Evolutionary conservation across 2,113 vertebrate genomes (phyloP), one percentile per base, ranked within the genome.

Genomic region (Scartelaos histophorus): DNA sequence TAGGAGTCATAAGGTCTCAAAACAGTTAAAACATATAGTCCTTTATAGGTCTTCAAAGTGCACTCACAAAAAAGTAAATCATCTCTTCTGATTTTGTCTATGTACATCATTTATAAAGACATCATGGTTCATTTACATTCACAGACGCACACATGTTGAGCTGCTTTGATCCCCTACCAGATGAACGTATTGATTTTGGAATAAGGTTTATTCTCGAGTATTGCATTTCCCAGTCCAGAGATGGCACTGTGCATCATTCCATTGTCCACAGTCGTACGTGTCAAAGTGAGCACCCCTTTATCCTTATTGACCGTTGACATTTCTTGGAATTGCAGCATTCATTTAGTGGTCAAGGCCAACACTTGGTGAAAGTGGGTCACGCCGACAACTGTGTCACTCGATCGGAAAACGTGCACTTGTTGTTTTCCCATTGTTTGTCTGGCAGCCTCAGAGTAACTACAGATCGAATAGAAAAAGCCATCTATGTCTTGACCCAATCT

Each of bases 331-430:
- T 29, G 0, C 16, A 56, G 56, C 29, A 12, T 69, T 66, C 74
- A 43, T 58, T 25, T 78, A 58, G 66, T 11, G 46, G 69, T 47
- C 60, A 70, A 71, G 80, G 78, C 64, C 51, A 75, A 67, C 69
- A 73, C 68, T 58, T 64, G 74, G 24, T 49, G 10, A 65, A 90
- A 85, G 65, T 86, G 67, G 86, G 79, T 86, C 75, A 75, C 13
- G 19, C 66, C 72, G 15, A 51, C 16, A 16, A 38, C 66, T 0
- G 3, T 49, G 0, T 29, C 25, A 0, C 34, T 58, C 5, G 15
- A 25, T 69, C 22, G 49, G n/a, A 25, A 80, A 76, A 69, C 5
- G 47, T 69, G 68, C 29, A 13, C 17, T 64, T 61, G 56, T 64
- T 61, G 56, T 16, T 66, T 35, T 38, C 29, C 62, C 22, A 46